Evolutionary conservation across 2,797 vertebrate species (phyloP).

Genomic region (Luscinia megarhynchos): DNA sequence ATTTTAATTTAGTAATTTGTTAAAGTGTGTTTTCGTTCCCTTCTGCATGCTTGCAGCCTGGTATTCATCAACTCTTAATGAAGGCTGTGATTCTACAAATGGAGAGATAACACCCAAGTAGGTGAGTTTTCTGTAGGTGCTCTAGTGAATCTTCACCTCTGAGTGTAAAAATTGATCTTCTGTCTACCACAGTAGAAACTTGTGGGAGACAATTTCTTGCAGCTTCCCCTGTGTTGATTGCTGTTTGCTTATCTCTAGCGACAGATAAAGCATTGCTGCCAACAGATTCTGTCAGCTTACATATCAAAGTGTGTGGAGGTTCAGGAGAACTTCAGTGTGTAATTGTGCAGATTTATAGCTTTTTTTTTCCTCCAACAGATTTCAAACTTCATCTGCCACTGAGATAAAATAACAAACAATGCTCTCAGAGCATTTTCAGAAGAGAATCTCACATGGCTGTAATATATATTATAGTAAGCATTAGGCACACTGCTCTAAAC

Average conservation of each 20-base stretch:
- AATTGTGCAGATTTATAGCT: constrained; percentile 40
- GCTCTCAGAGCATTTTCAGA: constrained; percentile 4
- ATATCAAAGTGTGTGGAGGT: constrained; percentile 43
- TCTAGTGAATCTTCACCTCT: constrained; percentile 62
- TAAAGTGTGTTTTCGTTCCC: neutral
- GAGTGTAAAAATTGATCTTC: constrained; percentile 72
- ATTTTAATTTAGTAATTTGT: neutral
- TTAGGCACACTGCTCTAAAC: neutral
- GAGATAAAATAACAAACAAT: constrained; percentile 34
- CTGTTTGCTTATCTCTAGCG: constrained; percentile 66
- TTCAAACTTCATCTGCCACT: constrained; percentile 27
- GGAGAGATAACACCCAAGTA: constrained; percentile 47
- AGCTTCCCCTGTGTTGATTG: constrained; percentile 73
- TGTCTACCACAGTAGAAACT: constrained; percentile 60
- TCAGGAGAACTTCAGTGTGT: constrained; percentile 45
- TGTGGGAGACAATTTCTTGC: constrained; percentile 69
- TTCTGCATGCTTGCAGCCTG: neutral
- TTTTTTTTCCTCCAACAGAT: constrained; percentile 26
- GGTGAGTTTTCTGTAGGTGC: constrained; percentile 53
- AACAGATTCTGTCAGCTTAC: constrained; percentile 68
- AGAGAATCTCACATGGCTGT: neutral
- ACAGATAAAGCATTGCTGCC: constrained; percentile 66
- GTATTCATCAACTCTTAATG: constrained; percentile 20
- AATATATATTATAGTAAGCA: neutral
- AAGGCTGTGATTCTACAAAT: constrained; percentile 26